phyloP scores from a whole-genome alignment of 2,888 invertebrate species.

The Trilocha varians region DNA sequence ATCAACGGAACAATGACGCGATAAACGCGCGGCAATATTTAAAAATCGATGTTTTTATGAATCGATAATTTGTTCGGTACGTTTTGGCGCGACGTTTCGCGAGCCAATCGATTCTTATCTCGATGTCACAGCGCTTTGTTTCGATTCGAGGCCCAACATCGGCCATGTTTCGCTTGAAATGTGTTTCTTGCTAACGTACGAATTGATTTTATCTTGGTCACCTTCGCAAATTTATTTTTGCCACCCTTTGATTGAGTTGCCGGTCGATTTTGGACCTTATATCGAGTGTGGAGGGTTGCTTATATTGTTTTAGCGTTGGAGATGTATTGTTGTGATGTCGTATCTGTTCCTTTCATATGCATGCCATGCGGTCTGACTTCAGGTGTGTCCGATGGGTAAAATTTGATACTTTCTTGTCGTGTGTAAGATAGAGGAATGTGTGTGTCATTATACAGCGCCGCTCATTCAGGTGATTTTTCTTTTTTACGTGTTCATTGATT shows the following conservation, averaged over 20 bases:
- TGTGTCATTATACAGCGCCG: slow-evolving; percentile 32
- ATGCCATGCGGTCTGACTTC: slow-evolving; percentile 58
- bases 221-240: slow-evolving; percentile 41
- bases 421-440: slow-evolving; percentile 37
- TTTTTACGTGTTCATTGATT: slow-evolving; percentile 23
- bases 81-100: slow-evolving; percentile 68
- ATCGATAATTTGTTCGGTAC: slow-evolving; percentile 71
- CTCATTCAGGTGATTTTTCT: slow-evolving; percentile 22
- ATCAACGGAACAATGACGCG: slow-evolving; percentile 56
- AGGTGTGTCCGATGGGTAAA: slow-evolving; percentile 67
- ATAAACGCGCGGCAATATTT: slow-evolving; percentile 60
- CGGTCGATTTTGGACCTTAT: slow-evolving; percentile 29
- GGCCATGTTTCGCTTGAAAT: slow-evolving; percentile 68
- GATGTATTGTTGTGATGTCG: slow-evolving; percentile 21
- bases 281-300: slow-evolving; percentile 14
- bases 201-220: slow-evolving; percentile 55
- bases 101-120: slow-evolving; percentile 64
- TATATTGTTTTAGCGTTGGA: slow-evolving; percentile 13
- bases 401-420: slow-evolving; percentile 71
- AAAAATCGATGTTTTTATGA: slow-evolving; percentile 72
- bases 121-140: slow-evolving; percentile 70
- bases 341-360: slow-evolving; percentile 58
- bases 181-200: slow-evolving; percentile 71
- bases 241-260: slow-evolving; percentile 13
- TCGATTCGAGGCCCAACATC: slow-evolving; percentile 63